Percentiles rank a stretch among this genome's conserved stretches.
phyloP scores from a whole-genome alignment of 2,113 vertebrate genomes.

The Anolis carolinensis region DNA sequence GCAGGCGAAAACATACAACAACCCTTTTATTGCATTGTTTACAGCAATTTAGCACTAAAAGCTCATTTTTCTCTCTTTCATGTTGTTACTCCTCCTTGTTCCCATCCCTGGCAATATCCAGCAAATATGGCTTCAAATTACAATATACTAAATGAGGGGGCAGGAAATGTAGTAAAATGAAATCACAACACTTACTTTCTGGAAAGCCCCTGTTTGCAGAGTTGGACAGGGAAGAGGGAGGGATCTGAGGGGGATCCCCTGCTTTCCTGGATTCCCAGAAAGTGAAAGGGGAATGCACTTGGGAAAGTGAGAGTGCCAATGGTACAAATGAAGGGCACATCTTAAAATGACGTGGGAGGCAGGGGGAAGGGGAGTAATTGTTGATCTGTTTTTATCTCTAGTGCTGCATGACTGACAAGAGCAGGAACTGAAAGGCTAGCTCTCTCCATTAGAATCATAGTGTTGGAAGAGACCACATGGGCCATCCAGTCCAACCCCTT shows the following conservation, averaged over 20 bases:
- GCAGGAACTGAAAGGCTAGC: background rate
- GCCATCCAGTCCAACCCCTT: too few relatives aligned
- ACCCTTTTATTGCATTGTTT: too few relatives aligned
- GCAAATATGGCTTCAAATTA: background rate
- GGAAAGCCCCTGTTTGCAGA: conserved; percentile 31
- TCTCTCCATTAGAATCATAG: too few relatives aligned
- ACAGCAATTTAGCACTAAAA: too few relatives aligned
- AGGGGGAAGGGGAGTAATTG: background rate
- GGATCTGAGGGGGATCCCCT: conserved; percentile 25
- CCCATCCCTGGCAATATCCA: background rate
- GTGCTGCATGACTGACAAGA: background rate
- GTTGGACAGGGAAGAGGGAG: conserved; percentile 21
- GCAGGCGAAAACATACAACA: too few relatives aligned
- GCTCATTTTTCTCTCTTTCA: too few relatives aligned
- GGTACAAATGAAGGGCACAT: background rate
- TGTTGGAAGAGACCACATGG: too few relatives aligned
- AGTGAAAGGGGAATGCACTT: background rate
- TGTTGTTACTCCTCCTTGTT: background rate
- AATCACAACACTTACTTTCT: background rate
- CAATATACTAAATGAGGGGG: too few relatives aligned
- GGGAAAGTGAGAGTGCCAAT: background rate
- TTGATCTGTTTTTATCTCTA: background rate
- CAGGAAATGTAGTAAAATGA: background rate
- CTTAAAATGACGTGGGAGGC: background rate
- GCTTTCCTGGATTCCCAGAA: conserved; percentile 21